Evolutionary conservation across 2,888 invertebrate genomes (phyloP).

Genomic region (Polymixis lichenea): DNA sequence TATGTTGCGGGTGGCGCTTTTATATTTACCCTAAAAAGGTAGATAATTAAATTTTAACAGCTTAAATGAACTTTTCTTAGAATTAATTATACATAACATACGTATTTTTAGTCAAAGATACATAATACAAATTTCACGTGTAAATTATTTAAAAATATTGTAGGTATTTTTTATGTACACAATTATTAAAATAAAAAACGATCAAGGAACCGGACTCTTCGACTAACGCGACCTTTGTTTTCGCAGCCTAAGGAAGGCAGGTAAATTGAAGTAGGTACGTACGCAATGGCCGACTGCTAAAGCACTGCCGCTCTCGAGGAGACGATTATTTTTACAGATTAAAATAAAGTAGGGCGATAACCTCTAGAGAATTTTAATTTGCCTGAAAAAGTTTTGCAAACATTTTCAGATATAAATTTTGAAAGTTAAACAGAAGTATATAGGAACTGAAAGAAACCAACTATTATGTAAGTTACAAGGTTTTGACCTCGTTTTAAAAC

Average conservation of each 20-base stretch:
- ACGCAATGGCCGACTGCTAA: conserved; percentile 17
- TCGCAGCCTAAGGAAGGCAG: conserved; percentile 19
- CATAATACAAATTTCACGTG: background rate
- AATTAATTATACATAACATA: background rate
- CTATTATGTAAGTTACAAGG: background rate
- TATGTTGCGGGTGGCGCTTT: background rate
- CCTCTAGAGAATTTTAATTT: background rate
- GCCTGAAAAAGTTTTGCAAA: background rate
- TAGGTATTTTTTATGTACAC: too few relatives aligned
- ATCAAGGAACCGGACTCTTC: conserved; percentile 13
- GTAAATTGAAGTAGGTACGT: conserved; percentile 49
- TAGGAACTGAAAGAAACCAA: background rate
- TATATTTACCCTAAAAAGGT: background rate
- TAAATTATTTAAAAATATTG: too few relatives aligned
- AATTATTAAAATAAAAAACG: background rate
- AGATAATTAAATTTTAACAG: background rate
- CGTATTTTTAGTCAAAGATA: too few relatives aligned
- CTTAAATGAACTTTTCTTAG: too few relatives aligned
- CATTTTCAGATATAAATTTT: background rate
- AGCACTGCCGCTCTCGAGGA: conserved; percentile 30
- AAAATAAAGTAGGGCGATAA: conserved; percentile 37
- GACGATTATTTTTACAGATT: conserved; percentile 50
- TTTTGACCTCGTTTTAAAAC: background rate
- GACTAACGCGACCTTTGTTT: conserved; percentile 45
- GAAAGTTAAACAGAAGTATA: background rate